A percentile compares a stretch with the other conserved stretches of the same genome.
Evolutionary conservation across 2,888 invertebrate genomes (phyloP).

Genomic region (Drosophila imparisetae): DNA sequence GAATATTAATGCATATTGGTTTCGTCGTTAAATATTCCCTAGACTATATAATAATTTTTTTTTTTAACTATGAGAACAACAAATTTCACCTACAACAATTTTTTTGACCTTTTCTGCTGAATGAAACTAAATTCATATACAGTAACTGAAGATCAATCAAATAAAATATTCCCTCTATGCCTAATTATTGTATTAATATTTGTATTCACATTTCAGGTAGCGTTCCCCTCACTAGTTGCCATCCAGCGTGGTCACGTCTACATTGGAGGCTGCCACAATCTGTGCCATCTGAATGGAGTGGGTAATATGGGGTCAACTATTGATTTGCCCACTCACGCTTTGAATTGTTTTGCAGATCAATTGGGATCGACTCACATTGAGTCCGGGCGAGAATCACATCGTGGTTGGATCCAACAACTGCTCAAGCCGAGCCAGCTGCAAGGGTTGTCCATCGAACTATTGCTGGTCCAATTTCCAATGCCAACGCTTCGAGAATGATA

Average conservation of each 20-base stretch:
- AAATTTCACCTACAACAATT: not conserved
- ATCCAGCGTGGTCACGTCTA: conserved; percentile 93
- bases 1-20: not conserved
- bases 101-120: not conserved
- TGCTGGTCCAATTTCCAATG: conserved; percentile 83
- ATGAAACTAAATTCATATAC: not conserved
- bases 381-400: conserved; percentile 75
- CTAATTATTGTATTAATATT: not conserved
- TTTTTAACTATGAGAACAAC: not conserved
- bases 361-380: conserved; percentile 80
- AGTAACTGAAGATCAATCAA: not conserved
- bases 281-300: conserved; percentile 89
- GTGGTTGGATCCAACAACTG: conserved; percentile 58
- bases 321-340: not conserved
- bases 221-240: conserved; percentile 89
- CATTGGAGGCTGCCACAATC: conserved; percentile 89
- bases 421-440: conserved; percentile 59
- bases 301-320: not conserved
- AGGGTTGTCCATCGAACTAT: conserved; percentile 74
- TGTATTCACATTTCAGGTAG: conserved; percentile 87
- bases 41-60: too few species aligned
- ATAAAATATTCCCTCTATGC: not conserved
- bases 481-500: conserved; percentile 81
- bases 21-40: not conserved
- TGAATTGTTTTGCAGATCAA: conserved; percentile 70